A percentile compares a stretch with the other conserved stretches of the same genome.
phyloP scores from a whole-genome alignment of 2,888 invertebrate species.

The Germaria angustata region DNA sequence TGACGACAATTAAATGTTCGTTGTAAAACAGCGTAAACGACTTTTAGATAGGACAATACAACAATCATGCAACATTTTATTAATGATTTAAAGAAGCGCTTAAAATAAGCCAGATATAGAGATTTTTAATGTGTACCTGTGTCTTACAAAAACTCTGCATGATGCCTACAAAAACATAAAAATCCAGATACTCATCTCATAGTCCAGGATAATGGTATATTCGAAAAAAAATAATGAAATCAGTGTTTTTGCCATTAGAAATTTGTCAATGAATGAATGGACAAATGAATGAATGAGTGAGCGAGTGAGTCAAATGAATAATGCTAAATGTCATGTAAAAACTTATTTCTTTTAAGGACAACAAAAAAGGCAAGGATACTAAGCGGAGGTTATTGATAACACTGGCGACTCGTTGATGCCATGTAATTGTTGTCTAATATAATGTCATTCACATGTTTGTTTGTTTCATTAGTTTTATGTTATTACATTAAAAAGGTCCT shows the following conservation, averaged over 20 bases:
- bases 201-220: not conserved
- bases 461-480: not conserved
- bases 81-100: constrained; percentile 5
- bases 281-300: not conserved
- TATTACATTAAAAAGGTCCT: constrained; percentile 32
- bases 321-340: constrained; percentile 29
- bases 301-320: too few species aligned
- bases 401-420: constrained; percentile 54
- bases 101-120: constrained; percentile 9
- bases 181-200: constrained; percentile 29
- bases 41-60: constrained; percentile 45
- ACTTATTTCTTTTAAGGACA: not conserved
- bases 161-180: constrained; percentile 58
- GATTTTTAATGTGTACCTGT: constrained; percentile 44
- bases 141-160: constrained; percentile 55
- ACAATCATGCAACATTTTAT: constrained; percentile 37
- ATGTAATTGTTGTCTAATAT: constrained; percentile 56
- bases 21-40: constrained; percentile 49
- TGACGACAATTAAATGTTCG: constrained; percentile 63
- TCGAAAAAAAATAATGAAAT: constrained; percentile 40
- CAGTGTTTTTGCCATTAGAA: constrained; percentile 42
- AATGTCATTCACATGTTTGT: constrained; percentile 52
- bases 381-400: constrained; percentile 32
- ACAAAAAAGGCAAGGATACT: not conserved
- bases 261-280: constrained; percentile 52